Evolutionary conservation across 2,888 invertebrate species (phyloP).

Genomic region (Silvanus unidentatus): DNA sequence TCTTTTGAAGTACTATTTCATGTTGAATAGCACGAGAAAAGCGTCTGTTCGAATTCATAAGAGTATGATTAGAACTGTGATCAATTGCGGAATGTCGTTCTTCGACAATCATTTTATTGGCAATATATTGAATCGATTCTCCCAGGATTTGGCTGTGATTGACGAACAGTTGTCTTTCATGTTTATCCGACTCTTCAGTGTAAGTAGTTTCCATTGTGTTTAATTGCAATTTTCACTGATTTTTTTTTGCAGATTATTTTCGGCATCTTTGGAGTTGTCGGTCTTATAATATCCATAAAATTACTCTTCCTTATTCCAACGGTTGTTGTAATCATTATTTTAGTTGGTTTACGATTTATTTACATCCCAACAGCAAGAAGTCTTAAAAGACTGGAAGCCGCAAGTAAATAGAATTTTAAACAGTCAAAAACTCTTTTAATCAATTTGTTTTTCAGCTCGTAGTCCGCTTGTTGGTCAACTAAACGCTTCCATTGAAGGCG

Average conservation of each 20-base stretch:
- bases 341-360: slow-evolving; percentile 16
- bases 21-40: slow-evolving; percentile 23
- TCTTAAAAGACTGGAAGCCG: slow-evolving; percentile 23
- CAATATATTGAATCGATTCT: slow-evolving; percentile 36
- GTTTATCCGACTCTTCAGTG: neutral
- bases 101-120: slow-evolving; percentile 35
- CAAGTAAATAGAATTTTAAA: slow-evolving; percentile 16
- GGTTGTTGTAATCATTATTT: slow-evolving; percentile 13
- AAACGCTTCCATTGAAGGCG: slow-evolving; percentile 41
- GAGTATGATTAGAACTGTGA: slow-evolving; percentile 27
- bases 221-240: neutral
- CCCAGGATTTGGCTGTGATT: slow-evolving; percentile 31
- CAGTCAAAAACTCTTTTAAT: neutral
- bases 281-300: slow-evolving; percentile 22
- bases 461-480: slow-evolving; percentile 42
- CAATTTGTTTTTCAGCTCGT: slow-evolving; percentile 26
- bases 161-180: slow-evolving; percentile 30
- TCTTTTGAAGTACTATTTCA: slow-evolving; percentile 26
- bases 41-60: slow-evolving; percentile 32
- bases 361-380: slow-evolving; percentile 25
- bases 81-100: slow-evolving; percentile 31
- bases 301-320: slow-evolving; percentile 18
- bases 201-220: neutral
- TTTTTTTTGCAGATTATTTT: slow-evolving; percentile 15
- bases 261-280: slow-evolving; percentile 12